Evolutionary conservation across 1,140 invertebrate genomes (phyloP), one percentile per base, ranked within the genome.

Genomic region (Pseudomyrmex sp.): DNA sequence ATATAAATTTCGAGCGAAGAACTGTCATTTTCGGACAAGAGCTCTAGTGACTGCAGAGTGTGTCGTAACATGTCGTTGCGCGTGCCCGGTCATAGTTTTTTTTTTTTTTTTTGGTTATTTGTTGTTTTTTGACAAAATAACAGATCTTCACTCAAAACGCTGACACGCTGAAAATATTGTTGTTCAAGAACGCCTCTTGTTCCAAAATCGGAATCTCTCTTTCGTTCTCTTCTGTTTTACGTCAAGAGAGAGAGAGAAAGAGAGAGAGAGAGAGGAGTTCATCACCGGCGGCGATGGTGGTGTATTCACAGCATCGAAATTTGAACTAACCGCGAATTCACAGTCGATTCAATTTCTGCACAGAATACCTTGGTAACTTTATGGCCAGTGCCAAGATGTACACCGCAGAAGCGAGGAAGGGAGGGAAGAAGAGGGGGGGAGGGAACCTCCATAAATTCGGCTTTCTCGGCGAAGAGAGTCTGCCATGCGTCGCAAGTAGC

Each of bases 361-460:
- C 35, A 62, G 50, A 35, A 68, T 50, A n/a, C 72, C 48, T 75
- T 75, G 59, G 35, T 35, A 35, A 77, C n/a, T 52, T 66, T 52
- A 68, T 35, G 68, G 66, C 63, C 44, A 66, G 68, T 68, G 74
- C 48, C 48, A 66, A 66, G 48, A 68, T 46, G 26, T 44, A 77
- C 62, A 77, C 48, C 26, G 35, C 35, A 7, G 35, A 35, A 35
- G 0, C 35, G 4, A 35, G 35, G 35, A 0, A 35, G 35, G 5
- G 35, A 35, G 35, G 0, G 35, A 26, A 35, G 35, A 35, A 5
- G 35, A 7, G 0, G 35, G 35, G 0, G 23, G 7, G 15, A 8
- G 13, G n/a, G 46, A 8, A 58, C 13, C 7, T 46, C 35, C 66
- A 72, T 80, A 80, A 80, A 80, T 80, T 80, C n/a, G 12, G 54